Percentiles rank a stretch among this genome's conserved stretches.
Evolutionary conservation across 2,888 invertebrate genomes (phyloP).

Genomic region (Amblyteles armatorius): DNA sequence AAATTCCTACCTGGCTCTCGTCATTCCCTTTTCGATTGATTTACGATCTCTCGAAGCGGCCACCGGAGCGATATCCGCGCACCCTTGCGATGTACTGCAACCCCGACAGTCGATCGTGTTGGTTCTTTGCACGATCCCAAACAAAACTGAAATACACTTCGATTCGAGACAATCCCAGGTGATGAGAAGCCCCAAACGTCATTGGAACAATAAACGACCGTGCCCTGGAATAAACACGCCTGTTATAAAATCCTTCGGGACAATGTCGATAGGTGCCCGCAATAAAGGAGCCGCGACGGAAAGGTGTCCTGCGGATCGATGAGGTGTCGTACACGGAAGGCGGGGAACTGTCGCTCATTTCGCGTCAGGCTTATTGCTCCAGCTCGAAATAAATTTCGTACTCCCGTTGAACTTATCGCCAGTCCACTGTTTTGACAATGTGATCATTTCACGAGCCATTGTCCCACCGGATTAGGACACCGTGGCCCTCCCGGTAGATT

Average conservation of each 20-base stretch:
- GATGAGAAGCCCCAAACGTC: constrained; percentile 34
- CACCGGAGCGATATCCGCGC: neutral
- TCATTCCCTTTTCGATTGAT: constrained; percentile 8
- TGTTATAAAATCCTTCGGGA: constrained; percentile 49
- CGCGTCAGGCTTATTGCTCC: constrained; percentile 23
- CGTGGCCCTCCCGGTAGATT: constrained; percentile 26
- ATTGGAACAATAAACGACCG: constrained; percentile 33
- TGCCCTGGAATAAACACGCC: constrained; percentile 33
- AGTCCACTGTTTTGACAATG: constrained; percentile 66
- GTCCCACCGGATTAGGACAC: constrained; percentile 71
- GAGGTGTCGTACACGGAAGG: constrained; percentile 40
- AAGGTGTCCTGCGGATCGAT: neutral
- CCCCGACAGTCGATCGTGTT: neutral
- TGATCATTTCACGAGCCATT: constrained; percentile 74
- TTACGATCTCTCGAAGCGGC: constrained; percentile 3
- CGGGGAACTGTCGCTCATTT: neutral
- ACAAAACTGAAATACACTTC: constrained; percentile 14
- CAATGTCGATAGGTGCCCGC: constrained; percentile 44
- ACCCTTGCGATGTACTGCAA: neutral
- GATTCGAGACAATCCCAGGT: constrained; percentile 26
- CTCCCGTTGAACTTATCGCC: constrained; percentile 10
- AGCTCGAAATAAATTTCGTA: neutral
- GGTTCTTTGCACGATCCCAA: constrained; percentile 10
- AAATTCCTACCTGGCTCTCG: neutral
- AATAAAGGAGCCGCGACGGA: constrained; percentile 52